Percentiles rank a stretch among this genome's conserved stretches.
Evolutionary conservation across 1,140 invertebrate genomes (phyloP).

Genomic region (Bombus superbus): DNA sequence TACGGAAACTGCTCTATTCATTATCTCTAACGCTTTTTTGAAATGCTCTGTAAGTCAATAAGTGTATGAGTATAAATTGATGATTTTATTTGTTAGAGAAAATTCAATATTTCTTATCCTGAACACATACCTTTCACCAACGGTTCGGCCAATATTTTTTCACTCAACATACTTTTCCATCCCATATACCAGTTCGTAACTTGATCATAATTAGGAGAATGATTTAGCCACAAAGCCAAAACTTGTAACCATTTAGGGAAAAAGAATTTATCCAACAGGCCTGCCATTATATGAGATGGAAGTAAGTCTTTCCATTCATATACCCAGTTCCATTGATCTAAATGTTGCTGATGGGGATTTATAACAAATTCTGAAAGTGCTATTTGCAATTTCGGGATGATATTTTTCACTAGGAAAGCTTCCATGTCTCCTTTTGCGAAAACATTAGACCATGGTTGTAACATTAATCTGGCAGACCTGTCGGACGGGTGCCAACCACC

Average conservation of each 20-base stretch:
- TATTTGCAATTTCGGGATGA: slow-evolving; percentile 94
- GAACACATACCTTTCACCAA: slow-evolving; percentile 85
- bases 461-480: slow-evolving; percentile 94
- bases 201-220: slow-evolving; percentile 92
- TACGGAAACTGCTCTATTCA: slow-evolving; percentile 90
- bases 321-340: slow-evolving; percentile 93
- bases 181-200: slow-evolving; percentile 94
- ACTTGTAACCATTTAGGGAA: slow-evolving; percentile 94
- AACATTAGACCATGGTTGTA: slow-evolving; percentile 95
- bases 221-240: slow-evolving; percentile 91
- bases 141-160: slow-evolving; percentile 87
- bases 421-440: slow-evolving; percentile 92
- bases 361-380: slow-evolving; percentile 90
- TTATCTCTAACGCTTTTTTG: slow-evolving; percentile 94
- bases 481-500: slow-evolving; percentile 96
- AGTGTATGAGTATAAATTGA: not conserved
- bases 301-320: slow-evolving; percentile 93
- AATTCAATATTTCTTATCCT: not conserved
- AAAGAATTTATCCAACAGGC: slow-evolving; percentile 91
- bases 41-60: slow-evolving; percentile 87
- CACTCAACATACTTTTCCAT: slow-evolving; percentile 92
- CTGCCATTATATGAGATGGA: slow-evolving; percentile 87
- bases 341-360: slow-evolving; percentile 92
- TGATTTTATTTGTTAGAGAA: not conserved
- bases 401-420: slow-evolving; percentile 93